Conservation (phyloP, 2,888 invertebrate species). For the Lasioglossum pauxillum region DNA sequence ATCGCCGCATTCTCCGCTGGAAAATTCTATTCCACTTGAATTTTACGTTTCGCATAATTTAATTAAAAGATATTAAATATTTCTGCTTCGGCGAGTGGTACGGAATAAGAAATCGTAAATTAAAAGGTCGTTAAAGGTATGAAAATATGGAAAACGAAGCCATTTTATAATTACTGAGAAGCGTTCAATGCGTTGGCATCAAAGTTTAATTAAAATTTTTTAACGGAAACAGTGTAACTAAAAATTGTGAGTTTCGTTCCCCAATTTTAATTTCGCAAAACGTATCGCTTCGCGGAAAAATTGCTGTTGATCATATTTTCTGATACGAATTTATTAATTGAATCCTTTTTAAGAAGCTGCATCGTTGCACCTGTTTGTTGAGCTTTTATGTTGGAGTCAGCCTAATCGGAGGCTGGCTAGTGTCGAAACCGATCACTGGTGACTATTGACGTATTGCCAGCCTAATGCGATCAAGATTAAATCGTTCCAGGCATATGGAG, state of each 20-base stretch:
- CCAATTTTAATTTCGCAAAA: neutral
- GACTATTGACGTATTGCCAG: neutral
- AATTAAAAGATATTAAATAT: conserved; percentile 5
- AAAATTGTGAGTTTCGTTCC: neutral
- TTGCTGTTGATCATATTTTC: neutral
- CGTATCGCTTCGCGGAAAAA: neutral
- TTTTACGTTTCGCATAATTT: conserved; percentile 8
- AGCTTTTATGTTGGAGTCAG: neutral
- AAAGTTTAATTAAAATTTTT: neutral
- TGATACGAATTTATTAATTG: neutral
- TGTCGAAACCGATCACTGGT: neutral
- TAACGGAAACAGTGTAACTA: neutral
- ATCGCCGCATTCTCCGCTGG: neutral
- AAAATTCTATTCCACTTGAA: neutral
- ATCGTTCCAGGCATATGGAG: conserved; percentile 32
- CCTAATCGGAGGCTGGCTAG: neutral
- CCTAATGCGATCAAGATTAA: conserved; percentile 24
- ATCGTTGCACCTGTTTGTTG: neutral
- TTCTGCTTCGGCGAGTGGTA: neutral
- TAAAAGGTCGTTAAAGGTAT: neutral
- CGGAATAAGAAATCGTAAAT: neutral
- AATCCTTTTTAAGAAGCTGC: neutral
- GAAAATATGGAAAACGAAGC: neutral
- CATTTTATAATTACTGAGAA: neutral
- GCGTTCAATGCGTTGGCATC: neutral